A percentile compares a stretch with the other conserved stretches of the same genome.
Evolutionary conservation across 1,140 invertebrate genomes (phyloP).

Genomic region (Eumaeus atala): DNA sequence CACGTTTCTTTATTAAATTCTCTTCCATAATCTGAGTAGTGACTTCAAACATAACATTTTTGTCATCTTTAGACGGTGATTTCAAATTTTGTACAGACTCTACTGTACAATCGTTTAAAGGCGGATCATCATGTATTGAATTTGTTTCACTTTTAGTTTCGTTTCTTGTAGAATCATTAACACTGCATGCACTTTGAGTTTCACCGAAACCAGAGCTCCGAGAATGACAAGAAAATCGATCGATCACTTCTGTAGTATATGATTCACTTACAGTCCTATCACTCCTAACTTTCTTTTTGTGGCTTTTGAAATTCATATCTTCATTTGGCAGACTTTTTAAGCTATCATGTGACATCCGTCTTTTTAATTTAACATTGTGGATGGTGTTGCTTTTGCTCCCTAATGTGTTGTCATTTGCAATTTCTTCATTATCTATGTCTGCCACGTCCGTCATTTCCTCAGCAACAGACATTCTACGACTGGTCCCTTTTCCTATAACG

Average conservation of each 20-base stretch:
- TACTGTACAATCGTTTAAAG: no score
- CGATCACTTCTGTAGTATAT: background rate
- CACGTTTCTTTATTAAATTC: conserved; percentile 37
- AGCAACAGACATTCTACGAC: no score
- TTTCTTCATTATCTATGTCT: no score
- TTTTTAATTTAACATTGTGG: background rate
- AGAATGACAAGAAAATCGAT: background rate
- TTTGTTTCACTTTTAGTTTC: background rate
- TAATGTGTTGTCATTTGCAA: no score
- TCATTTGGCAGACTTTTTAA: background rate
- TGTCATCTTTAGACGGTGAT: conserved; percentile 14
- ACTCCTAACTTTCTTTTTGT: background rate
- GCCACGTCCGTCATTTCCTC: no score
- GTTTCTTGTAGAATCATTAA: background rate
- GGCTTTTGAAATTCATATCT: background rate
- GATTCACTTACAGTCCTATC: background rate
- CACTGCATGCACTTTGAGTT: background rate
- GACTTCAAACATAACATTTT: conserved; percentile 49
- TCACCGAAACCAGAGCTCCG: background rate
- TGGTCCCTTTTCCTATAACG: no score
- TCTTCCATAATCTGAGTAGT: conserved; percentile 40
- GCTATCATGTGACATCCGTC: background rate
- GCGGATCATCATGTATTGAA: no score
- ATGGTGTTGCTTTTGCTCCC: no score
- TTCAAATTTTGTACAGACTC: background rate